Evolutionary conservation across 30 jellyfish, hydroid and myxozoan genomes (phyloP), one percentile per base, ranked within the genome.

Genomic region (Hydractinia echinata): DNA sequence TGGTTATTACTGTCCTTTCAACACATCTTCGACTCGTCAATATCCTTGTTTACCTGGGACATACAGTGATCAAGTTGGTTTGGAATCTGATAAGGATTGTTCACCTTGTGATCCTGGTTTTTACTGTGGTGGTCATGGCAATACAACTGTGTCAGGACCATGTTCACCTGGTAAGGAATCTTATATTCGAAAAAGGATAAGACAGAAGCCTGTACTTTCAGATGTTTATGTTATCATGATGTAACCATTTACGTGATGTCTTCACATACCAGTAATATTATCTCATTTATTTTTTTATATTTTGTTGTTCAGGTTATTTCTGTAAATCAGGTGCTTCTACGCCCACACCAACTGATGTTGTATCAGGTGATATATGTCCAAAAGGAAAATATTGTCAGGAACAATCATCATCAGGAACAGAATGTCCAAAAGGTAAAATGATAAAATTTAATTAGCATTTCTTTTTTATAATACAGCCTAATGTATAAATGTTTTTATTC

Each of bases 31-130:
- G 48, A 76, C 89, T 15, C 50, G 92, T 52, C 96, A 93, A 88
- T 76, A 56, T 68, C 96, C 99, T 8, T 93, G 99, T 79, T 95
- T 95, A 53, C 95, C 95, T 5, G 99, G 96, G 16, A 79, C 95
- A 18, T 93, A 72, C 84, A 87, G 96, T 82, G 85, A 93, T 62
- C 72, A 48, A 8, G 67, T 81, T 53, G 96, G 99, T 3, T 71
- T 87, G 81, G 76, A 85, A 70, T 67, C 94, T 6, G 87, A 62
- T 5, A 85, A 54, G 53, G 95, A 88, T 53, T 93, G 99, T 73
- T n/a, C 55, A 51, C 80, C 90, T 18, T 93, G 99, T 76, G 85
- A 87, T 15, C 84, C 89, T 62, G 96, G 99, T 10, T 87, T 79
- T 76, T 93, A 93, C 69, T 93, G 99, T 58, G 72, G 54, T 48